Evolutionary conservation across 2,888 invertebrate species (phyloP), one percentile per base, ranked within the genome.

Genomic region (Habroteleia sp.): DNA sequence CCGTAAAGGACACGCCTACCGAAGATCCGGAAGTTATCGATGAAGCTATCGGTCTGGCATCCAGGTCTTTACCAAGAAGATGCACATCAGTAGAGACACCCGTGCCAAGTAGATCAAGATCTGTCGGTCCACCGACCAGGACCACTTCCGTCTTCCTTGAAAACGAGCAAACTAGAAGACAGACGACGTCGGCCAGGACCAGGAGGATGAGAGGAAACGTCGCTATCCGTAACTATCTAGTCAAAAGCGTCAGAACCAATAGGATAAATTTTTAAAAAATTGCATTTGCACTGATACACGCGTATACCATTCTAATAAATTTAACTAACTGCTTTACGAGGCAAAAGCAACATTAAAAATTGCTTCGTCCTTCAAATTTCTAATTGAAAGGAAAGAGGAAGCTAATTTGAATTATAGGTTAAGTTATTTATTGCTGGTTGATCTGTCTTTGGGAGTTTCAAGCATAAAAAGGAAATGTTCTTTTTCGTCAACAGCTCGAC

Each of bases 11-110:
- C 25, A 10, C 44, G 33, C 25, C 42, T 33, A 37, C 33, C 7
- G 63, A 48, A 42, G 37, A 50, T 10, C 27, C 27, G n/a, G 46
- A 39, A 58, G 37, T 44, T 6, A 69, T 20, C 10, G 80, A 81
- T 35, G 76, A 66, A 27, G 69, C 66, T 44, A 31, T 74, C n/a
- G 46, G 69, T 14, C 60, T 78, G 33, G 33, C 35, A 11, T 62
- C 72, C 3, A 79, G 79, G 52, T 71, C 81, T 5, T 73, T 76
- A 48, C 82, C 83, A 25, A 77, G 84, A 56, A 80, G 85, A 68
- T 84, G 83, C 54, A 79, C 82, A 10, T 85, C 86, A n/a, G 81
- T 84, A 10, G 85, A 86, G 46, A 68, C 80, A 6, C 73, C 76
- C 8, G 50, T 79, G 14, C 77, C 75, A 66, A 77, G 71, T 37